Conservation (phyloP, 2,888 invertebrate genomes). For the Eilema depressum region DNA sequence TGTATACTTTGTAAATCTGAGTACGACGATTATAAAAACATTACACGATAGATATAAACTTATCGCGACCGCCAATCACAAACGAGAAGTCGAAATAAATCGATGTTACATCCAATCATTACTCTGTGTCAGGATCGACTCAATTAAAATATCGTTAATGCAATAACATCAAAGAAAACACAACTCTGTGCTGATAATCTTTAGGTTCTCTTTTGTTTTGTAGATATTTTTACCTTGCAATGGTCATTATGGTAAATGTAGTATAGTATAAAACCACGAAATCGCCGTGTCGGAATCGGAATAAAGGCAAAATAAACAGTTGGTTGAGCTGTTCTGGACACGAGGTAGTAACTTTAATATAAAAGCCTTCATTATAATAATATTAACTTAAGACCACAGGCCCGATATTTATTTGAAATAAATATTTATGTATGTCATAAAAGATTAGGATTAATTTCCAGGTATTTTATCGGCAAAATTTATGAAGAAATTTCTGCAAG, state of each 20-base stretch:
- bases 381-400: constrained; percentile 50
- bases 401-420: constrained; percentile 15
- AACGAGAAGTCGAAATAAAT: constrained; percentile 86
- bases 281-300: constrained; percentile 84
- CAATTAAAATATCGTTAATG: constrained; percentile 87
- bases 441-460: not conserved
- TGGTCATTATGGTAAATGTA: constrained; percentile 85
- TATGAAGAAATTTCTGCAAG: not conserved
- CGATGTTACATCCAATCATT: constrained; percentile 87
- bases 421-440: not conserved
- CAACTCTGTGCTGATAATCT: constrained; percentile 60
- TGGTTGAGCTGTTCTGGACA: constrained; percentile 70
- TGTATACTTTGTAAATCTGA: constrained; percentile 65
- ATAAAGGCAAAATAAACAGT: constrained; percentile 86
- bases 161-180: constrained; percentile 64
- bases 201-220: constrained; percentile 64
- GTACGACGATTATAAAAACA: constrained; percentile 79
- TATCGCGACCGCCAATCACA: constrained; percentile 86
- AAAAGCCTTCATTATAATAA: constrained; percentile 71
- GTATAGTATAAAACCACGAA: constrained; percentile 85
- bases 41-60: constrained; percentile 83
- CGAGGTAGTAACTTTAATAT: constrained; percentile 62
- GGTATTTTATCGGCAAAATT: not conserved
- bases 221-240: constrained; percentile 70
- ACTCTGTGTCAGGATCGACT: constrained; percentile 86